Evolutionary conservation across 2,113 vertebrate genomes (phyloP).

Genomic region (Pantherophis guttatus): DNA sequence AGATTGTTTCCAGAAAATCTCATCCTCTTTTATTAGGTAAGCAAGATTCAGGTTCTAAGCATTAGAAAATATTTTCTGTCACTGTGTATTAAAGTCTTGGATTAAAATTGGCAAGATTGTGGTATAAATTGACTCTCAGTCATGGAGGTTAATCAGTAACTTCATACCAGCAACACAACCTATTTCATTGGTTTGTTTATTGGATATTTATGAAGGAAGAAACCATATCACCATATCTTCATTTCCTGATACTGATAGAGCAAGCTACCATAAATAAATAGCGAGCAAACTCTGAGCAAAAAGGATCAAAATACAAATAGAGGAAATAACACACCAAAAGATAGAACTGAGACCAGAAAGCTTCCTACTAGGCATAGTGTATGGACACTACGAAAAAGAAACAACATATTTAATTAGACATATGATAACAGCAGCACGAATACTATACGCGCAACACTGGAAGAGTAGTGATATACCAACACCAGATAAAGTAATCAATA

Average conservation of each 20-base stretch:
- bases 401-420: no score
- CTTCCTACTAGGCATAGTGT: no score
- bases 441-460: no score
- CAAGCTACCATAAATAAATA: background rate
- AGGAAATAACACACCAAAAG: no score
- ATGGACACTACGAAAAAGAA: no score
- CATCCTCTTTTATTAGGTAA: background rate
- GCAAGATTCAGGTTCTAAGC: background rate
- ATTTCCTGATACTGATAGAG: background rate
- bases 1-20: background rate
- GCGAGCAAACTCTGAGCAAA: background rate
- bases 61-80: background rate
- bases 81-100: background rate
- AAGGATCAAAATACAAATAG: no score
- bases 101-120: background rate
- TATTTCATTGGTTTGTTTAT: background rate
- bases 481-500: no score
- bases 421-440: no score
- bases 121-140: background rate
- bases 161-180: background rate
- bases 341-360: no score
- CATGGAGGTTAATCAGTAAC: background rate
- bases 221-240: background rate
- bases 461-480: no score
- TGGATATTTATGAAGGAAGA: background rate